These are phyloP conservation scores for Tiliacea aurago DNA, from an alignment of 2,888 invertebrate genomes.

Conservation along the genomic window DNA sequence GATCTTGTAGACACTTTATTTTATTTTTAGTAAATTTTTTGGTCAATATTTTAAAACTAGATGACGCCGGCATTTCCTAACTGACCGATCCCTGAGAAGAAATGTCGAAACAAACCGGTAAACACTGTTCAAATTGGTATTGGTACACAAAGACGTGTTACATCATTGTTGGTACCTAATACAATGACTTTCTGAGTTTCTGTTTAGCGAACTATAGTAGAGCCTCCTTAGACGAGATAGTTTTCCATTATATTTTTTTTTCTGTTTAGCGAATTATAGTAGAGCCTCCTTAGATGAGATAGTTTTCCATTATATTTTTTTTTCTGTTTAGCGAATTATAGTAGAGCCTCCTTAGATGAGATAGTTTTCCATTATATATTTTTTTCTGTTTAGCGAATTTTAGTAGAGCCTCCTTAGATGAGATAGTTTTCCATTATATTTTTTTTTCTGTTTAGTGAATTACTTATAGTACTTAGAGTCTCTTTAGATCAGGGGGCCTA, in stretches of 20 bases:
- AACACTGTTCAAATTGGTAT: neutral
- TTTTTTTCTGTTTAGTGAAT: neutral
- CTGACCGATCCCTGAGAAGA: neutral
- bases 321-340: neutral
- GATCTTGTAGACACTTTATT: neutral
- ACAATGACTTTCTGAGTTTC: too few species aligned
- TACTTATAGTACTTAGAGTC: too few species aligned
- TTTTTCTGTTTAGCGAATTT: neutral
- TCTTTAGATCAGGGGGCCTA: neutral
- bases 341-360: neutral
- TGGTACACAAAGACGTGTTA: neutral
- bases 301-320: neutral
- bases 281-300: neutral
- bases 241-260: neutral
- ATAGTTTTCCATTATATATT: neutral
- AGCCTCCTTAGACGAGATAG: neutral
- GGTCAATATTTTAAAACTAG: neutral
- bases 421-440: neutral
- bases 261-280: neutral
- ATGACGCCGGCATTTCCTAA: neutral
- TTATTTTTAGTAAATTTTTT: neutral
- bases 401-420: too few species aligned
- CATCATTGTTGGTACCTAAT: too few species aligned
- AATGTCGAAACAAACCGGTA: neutral
- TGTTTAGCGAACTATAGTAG: neutral